A percentile compares a stretch with the other conserved stretches of the same genome.
phyloP scores from a whole-genome alignment of 2,113 vertebrate species.

The Coregonus clupeaformis region DNA sequence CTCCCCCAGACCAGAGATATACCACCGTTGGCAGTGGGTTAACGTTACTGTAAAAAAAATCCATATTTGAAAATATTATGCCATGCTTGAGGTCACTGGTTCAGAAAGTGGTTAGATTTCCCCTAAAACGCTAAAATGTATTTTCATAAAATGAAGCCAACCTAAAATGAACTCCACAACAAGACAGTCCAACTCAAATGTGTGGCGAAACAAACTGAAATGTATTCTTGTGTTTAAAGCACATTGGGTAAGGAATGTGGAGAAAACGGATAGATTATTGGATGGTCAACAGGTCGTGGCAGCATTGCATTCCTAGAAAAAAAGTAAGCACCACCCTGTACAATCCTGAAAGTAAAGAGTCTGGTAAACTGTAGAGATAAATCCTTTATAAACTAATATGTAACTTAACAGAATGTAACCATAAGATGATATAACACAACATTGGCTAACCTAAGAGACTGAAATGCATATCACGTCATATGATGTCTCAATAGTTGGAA shows the following conservation, averaged over 20 bases:
- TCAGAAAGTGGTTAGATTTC: neutral
- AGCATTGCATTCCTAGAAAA: neutral
- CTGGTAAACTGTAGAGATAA: neutral
- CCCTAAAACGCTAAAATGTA: neutral
- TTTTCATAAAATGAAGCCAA: neutral
- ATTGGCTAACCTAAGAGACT: neutral
- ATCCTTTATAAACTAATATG: neutral
- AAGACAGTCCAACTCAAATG: neutral
- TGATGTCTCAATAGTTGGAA: neutral
- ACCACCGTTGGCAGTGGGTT: neutral
- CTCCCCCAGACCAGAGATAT: neutral
- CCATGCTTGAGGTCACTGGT: neutral
- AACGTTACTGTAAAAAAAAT: neutral
- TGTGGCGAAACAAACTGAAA: neutral
- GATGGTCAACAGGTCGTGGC: neutral
- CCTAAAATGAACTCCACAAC: neutral
- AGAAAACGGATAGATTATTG: neutral
- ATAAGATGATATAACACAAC: neutral
- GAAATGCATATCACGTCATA: slow-evolving; percentile 2
- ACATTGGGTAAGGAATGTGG: neutral
- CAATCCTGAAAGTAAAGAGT: neutral
- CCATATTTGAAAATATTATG: neutral
- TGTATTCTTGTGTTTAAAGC: neutral
- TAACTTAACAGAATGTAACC: neutral
- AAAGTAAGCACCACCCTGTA: slow-evolving; percentile 10